These are phyloP conservation scores for Pyrgilauda ruficollis DNA, from an alignment of 2,113 vertebrate genomes.

Conservation along the genomic window DNA sequence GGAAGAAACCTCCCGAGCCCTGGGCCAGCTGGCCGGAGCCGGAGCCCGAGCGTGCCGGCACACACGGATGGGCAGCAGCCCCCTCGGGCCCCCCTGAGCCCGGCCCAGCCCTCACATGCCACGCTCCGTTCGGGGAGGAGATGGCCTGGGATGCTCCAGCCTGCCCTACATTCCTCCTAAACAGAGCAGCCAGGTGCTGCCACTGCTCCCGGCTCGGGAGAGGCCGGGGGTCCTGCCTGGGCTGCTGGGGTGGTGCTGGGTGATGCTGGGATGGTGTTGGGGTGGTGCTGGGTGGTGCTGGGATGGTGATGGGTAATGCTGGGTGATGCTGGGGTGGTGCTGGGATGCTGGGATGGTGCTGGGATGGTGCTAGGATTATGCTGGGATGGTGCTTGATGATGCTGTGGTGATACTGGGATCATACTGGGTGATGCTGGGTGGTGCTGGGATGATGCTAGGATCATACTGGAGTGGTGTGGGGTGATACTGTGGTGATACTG, in stretches of 20 bases:
- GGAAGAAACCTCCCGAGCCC: rapidly evolving
- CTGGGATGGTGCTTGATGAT: too few species aligned
- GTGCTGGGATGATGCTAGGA: too few species aligned
- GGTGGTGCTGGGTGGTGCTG: too few species aligned
- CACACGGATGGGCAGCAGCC: not conserved
- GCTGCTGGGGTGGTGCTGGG: too few species aligned
- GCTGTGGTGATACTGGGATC: too few species aligned
- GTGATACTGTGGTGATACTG: too few species aligned
- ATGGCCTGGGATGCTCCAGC: not conserved
- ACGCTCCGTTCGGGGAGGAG: not conserved
- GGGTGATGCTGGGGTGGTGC: too few species aligned
- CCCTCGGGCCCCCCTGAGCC: not conserved
- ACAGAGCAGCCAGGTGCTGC: not conserved
- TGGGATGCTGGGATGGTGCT: too few species aligned
- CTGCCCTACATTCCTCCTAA: constrained; percentile 38
- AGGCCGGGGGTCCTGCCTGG: not conserved
- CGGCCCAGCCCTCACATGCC: not conserved
- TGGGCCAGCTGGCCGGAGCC: not conserved
- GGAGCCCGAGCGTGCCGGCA: not conserved
- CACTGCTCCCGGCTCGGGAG: rapidly evolving
- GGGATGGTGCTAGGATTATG: rapidly evolving
- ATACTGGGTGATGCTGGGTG: too few species aligned
- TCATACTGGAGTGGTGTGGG: not conserved
- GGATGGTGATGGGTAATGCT: too few species aligned
- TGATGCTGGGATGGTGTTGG: too few species aligned